These are phyloP conservation scores for Xenops minutus DNA, from an alignment of 2,797 vertebrate species.

Conservation along the genomic window DNA sequence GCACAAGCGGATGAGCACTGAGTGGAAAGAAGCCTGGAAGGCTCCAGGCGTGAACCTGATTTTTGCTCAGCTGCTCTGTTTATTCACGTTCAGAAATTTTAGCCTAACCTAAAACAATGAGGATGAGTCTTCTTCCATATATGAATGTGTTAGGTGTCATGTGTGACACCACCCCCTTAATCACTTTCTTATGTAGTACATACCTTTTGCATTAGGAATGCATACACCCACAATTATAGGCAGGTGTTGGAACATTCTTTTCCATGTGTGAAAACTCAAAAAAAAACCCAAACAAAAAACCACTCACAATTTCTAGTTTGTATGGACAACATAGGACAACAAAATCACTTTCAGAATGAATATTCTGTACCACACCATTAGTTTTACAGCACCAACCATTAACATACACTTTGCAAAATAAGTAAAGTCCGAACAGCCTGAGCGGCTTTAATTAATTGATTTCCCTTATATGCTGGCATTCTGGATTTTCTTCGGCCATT, in stretches of 20 bases:
- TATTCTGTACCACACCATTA: not conserved
- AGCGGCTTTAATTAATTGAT: not conserved
- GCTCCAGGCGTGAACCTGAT: not conserved
- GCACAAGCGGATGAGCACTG: conserved; percentile 25
- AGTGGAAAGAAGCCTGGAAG: not conserved
- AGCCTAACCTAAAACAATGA: not conserved
- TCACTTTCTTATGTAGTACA: not conserved
- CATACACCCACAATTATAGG: not conserved
- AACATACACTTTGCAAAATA: not conserved
- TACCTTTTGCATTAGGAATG: conserved; percentile 27
- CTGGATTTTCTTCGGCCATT: not conserved
- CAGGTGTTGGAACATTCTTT: conserved; percentile 1
- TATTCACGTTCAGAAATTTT: not conserved
- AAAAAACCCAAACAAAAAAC: too few relatives aligned
- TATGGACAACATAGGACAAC: not conserved
- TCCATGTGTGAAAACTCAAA: not conserved
- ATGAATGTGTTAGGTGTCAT: not conserved
- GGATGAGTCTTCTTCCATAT: not conserved
- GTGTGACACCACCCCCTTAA: not conserved
- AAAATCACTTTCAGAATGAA: not conserved
- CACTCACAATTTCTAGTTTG: not conserved
- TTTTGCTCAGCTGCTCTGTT: conserved; percentile 8
- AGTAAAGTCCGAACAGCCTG: not conserved
- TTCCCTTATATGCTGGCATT: not conserved
- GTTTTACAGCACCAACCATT: not conserved